phyloP scores from a whole-genome alignment of 2,113 vertebrate genomes.

The Burhinus bistriatus region DNA sequence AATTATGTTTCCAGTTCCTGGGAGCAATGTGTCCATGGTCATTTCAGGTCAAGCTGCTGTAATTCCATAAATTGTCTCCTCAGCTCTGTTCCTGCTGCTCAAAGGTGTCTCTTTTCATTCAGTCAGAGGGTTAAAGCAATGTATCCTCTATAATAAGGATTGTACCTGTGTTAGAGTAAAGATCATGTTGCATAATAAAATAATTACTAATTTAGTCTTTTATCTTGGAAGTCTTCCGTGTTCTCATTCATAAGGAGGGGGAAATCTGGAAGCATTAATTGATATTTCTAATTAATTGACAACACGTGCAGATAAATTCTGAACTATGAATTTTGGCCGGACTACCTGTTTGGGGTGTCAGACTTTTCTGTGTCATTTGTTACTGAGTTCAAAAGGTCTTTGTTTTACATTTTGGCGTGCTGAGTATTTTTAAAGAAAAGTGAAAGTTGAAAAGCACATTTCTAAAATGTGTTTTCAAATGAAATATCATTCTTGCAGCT shows the following conservation, averaged over 20 bases:
- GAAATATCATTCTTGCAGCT: background rate
- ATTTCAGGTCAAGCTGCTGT: background rate
- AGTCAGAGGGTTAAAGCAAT: background rate
- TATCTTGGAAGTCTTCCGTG: background rate
- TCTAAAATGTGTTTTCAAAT: background rate
- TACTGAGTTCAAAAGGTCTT: background rate
- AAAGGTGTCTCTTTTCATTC: background rate
- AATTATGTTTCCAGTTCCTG: background rate
- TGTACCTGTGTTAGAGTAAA: background rate
- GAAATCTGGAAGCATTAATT: background rate
- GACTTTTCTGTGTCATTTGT: background rate
- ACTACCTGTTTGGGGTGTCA: background rate
- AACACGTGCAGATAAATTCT: background rate
- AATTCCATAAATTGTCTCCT: background rate
- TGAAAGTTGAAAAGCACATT: background rate
- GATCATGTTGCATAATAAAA: background rate
- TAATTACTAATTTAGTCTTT: background rate
- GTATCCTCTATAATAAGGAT: background rate
- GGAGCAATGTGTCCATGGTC: background rate
- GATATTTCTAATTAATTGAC: background rate
- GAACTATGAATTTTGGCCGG: background rate
- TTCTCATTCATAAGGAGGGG: background rate
- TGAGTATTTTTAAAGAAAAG: background rate
- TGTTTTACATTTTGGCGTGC: background rate
- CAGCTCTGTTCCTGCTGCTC: background rate